These are phyloP conservation scores for Cosmia pyralina DNA, from an alignment of 2,888 invertebrate species.

Conservation along the genomic window DNA sequence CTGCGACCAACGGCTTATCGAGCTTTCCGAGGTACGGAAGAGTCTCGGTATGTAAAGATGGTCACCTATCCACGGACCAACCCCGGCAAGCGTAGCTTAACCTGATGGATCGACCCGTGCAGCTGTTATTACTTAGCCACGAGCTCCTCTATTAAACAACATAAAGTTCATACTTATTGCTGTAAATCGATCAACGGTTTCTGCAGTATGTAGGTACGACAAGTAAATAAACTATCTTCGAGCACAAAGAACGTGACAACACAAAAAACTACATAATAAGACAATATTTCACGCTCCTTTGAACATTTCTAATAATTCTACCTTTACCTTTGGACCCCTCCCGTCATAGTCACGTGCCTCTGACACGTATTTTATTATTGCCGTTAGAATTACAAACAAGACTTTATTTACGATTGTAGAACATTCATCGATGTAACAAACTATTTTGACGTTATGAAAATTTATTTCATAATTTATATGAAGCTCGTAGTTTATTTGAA, in stretches of 20 bases:
- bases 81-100: too few relatives aligned
- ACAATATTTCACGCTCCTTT: conserved; percentile 44
- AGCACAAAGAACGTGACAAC: conserved; percentile 18
- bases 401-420: conserved; percentile 37
- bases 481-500: conserved; percentile 30
- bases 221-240: conserved; percentile 10
- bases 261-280: conserved; percentile 36
- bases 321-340: conserved; percentile 23
- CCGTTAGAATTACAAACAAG: conserved; percentile 34
- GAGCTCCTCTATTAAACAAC: too few relatives aligned
- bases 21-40: too few relatives aligned
- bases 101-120: too few relatives aligned
- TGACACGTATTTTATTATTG: conserved; percentile 53
- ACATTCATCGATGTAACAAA: conserved; percentile 1
- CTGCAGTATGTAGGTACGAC: neutral
- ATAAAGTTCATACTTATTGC: too few relatives aligned
- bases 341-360: conserved; percentile 48
- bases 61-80: too few relatives aligned
- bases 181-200: neutral
- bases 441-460: conserved; percentile 24
- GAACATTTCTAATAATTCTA: conserved; percentile 44
- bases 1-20: too few relatives aligned
- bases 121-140: too few relatives aligned
- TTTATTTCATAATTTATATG: conserved; percentile 30
- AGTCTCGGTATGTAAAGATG: too few relatives aligned